phyloP scores from a whole-genome alignment of 2,888 invertebrate species.

The Xylota sylvarum region DNA sequence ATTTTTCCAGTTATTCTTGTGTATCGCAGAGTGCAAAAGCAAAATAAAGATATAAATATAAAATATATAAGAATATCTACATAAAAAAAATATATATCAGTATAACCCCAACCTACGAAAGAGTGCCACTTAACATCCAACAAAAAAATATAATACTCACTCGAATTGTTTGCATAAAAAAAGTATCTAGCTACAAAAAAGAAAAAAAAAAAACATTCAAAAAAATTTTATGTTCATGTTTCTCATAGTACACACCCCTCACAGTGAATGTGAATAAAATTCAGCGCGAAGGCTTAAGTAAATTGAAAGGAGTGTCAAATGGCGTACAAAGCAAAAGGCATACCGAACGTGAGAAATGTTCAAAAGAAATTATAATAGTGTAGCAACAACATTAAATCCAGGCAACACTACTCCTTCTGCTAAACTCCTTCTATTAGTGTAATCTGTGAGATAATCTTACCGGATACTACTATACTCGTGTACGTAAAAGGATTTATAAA shows the following conservation, averaged over 20 bases:
- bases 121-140: constrained; percentile 54
- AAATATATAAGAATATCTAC: not conserved
- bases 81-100: not conserved
- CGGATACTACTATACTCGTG: constrained; percentile 33
- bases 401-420: constrained; percentile 37
- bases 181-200: constrained; percentile 26
- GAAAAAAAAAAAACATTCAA: constrained; percentile 20
- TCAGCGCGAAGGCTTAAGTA: constrained; percentile 29
- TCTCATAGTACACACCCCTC: constrained; percentile 6
- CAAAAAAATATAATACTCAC: constrained; percentile 36
- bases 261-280: constrained; percentile 46
- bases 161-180: constrained; percentile 55
- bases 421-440: constrained; percentile 69
- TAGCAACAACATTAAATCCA: constrained; percentile 49
- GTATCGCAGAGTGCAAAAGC: constrained; percentile 4
- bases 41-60: constrained; percentile 19
- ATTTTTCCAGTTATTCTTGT: constrained; percentile 24
- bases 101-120: not conserved
- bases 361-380: constrained; percentile 62
- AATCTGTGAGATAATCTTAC: constrained; percentile 69
- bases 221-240: constrained; percentile 11
- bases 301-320: constrained; percentile 59
- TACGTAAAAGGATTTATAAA: constrained; percentile 49
- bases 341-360: constrained; percentile 68
- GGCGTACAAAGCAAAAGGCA: constrained; percentile 41